phyloP scores from a whole-genome alignment of 2,113 vertebrate genomes.

The Phyllostomus hastatus region DNA sequence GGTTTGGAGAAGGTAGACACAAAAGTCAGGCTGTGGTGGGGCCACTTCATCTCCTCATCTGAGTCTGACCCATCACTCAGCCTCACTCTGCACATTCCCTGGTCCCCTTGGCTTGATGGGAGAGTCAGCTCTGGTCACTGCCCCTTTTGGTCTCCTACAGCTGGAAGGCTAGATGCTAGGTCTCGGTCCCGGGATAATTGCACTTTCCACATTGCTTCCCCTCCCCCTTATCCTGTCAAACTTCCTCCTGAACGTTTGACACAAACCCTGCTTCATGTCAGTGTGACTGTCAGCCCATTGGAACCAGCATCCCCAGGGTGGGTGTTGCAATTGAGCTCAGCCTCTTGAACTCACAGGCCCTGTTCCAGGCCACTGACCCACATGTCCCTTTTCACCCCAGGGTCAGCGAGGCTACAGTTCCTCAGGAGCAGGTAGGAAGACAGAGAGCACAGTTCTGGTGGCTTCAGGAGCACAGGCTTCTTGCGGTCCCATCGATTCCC shows the following conservation, averaged over 20 bases:
- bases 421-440: background rate
- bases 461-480: background rate
- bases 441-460: accelerated
- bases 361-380: background rate
- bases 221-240: background rate
- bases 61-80: background rate
- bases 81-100: no score
- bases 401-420: background rate
- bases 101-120: background rate
- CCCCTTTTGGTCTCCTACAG: background rate
- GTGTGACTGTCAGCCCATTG: background rate
- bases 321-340: background rate
- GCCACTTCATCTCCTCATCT: background rate
- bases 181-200: background rate
- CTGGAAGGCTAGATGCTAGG: constrained; percentile 13
- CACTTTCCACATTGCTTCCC: background rate
- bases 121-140: background rate
- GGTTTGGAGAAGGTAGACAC: background rate
- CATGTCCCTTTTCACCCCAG: background rate
- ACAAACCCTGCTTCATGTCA: background rate
- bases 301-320: background rate
- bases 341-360: background rate
- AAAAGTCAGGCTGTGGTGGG: background rate
- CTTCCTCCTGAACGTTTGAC: constrained; percentile 42
- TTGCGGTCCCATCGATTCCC: background rate